Evolutionary conservation across 2,113 vertebrate species (phyloP).

Genomic region (Procavia capensis): DNA sequence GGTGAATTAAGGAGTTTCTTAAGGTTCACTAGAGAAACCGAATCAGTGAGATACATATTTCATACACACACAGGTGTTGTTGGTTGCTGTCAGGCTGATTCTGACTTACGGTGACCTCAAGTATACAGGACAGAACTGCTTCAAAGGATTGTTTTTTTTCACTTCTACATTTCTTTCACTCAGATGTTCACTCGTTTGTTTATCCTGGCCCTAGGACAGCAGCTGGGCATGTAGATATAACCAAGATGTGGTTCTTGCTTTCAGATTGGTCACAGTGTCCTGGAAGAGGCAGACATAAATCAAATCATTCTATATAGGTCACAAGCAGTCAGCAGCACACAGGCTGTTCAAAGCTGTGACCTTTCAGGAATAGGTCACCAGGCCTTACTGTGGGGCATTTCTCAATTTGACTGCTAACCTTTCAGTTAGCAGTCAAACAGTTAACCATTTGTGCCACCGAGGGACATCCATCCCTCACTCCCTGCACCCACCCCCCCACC

Average conservation of each 20-base stretch:
- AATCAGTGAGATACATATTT: not conserved
- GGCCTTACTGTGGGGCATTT: not conserved
- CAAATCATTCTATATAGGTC: no score
- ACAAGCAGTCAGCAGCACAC: no score
- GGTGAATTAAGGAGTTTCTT: not conserved
- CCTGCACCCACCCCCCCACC: no score
- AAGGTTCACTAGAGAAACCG: not conserved
- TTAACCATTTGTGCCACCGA: no score
- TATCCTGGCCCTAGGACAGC: not conserved
- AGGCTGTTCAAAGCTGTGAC: not conserved
- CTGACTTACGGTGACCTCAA: not conserved
- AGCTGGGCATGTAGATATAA: not conserved
- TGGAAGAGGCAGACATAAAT: not conserved
- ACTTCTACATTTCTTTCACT: no score
- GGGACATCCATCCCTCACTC: no score
- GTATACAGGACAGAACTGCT: not conserved
- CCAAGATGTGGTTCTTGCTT: no score
- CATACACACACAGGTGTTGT: not conserved
- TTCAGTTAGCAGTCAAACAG: not conserved
- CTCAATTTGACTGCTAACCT: not conserved
- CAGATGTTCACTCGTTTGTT: not conserved
- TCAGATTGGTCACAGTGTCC: not conserved
- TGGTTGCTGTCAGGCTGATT: not conserved
- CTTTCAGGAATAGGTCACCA: no score
- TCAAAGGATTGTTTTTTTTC: not conserved